phyloP scores from a whole-genome alignment of 2,888 invertebrate species.

The Pseudococcus jackbeardsleyi region DNA sequence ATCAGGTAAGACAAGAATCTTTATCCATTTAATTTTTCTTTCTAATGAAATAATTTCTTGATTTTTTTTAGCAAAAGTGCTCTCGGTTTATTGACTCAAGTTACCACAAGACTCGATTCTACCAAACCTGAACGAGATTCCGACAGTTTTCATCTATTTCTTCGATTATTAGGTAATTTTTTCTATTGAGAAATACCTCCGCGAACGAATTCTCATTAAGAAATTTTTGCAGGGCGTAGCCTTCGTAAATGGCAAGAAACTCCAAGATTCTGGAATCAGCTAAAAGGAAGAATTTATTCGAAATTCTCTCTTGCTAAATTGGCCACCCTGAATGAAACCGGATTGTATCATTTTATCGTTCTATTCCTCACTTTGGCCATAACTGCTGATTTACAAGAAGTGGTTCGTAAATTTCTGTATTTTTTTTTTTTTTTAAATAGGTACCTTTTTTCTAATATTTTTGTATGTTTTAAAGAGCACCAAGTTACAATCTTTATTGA shows the following conservation, averaged over 20 bases:
- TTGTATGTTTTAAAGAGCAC: slow-evolving; percentile 35
- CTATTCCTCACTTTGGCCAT: slow-evolving; percentile 71
- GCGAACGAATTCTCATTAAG: not conserved
- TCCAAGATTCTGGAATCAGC: slow-evolving; percentile 71
- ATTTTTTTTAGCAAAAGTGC: slow-evolving; percentile 68
- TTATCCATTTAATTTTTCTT: slow-evolving; percentile 39
- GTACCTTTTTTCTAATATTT: not conserved
- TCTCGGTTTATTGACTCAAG: slow-evolving; percentile 68
- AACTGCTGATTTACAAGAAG: slow-evolving; percentile 70
- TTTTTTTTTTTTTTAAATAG: not conserved
- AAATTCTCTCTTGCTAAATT: slow-evolving; percentile 75
- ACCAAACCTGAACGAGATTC: slow-evolving; percentile 60
- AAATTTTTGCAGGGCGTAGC: slow-evolving; percentile 68
- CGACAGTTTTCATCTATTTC: slow-evolving; percentile 70
- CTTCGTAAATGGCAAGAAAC: slow-evolving; percentile 69
- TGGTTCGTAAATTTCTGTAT: slow-evolving; percentile 69
- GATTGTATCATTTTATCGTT: slow-evolving; percentile 74
- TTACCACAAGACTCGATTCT: slow-evolving; percentile 65
- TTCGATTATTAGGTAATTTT: slow-evolving; percentile 71
- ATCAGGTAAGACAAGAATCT: slow-evolving; percentile 68
- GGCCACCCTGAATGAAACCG: slow-evolving; percentile 73
- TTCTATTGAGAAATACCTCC: not conserved
- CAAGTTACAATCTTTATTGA: slow-evolving; percentile 56
- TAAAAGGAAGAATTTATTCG: slow-evolving; percentile 75
- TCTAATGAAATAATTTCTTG: slow-evolving; percentile 46